Evolutionary conservation across 2,797 vertebrate species (phyloP), one percentile per base, ranked within the genome.

Genomic region (Botia kubotai): DNA sequence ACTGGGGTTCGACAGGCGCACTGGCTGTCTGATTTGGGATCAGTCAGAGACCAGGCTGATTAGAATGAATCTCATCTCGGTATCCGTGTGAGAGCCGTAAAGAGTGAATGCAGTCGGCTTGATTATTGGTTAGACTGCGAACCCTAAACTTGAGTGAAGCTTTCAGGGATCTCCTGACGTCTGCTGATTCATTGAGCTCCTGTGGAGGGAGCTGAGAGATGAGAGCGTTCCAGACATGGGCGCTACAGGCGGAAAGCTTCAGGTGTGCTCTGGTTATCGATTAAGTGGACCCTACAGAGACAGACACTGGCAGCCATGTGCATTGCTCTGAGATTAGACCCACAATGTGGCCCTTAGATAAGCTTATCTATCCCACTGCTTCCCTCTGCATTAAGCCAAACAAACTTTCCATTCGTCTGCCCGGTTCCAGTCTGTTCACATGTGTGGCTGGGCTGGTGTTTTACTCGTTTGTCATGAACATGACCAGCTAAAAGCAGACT

Each of bases 361-460:
- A 79, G 79, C 80, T 75, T 79, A 72, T 80, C 80, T 70, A 67
- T 39, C 76, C 55, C 65, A 60, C 67, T 55, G 17, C 55, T 69
- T 33, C 63, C 33, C 46, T 70, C 63, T 8, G 13, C 74, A 78
- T 60, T 58, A 23, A 78, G 23, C 77, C 57, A 50, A 70, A 11
- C 80, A 60, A 70, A 77, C 72, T 68, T 67, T 70, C 58, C 17
- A 21, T 67, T 50, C 33, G 17, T 57, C 39, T 74, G 39, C 19
- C 69, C 26, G 23, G 11, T 46, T 46, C 79, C 6, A 4, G 50
- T 12, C 58, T 43, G 63, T 82, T 81, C 82, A 69, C 67, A 69
- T 60, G 79, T 75, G 63, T n/a, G 71, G 19, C 57, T n/a, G 33
- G 67, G 36, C 29, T 16, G 19, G 21, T 8, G 70, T 39, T 65